phyloP scores from a whole-genome alignment of 2,797 vertebrate species.

The Alca torda region DNA sequence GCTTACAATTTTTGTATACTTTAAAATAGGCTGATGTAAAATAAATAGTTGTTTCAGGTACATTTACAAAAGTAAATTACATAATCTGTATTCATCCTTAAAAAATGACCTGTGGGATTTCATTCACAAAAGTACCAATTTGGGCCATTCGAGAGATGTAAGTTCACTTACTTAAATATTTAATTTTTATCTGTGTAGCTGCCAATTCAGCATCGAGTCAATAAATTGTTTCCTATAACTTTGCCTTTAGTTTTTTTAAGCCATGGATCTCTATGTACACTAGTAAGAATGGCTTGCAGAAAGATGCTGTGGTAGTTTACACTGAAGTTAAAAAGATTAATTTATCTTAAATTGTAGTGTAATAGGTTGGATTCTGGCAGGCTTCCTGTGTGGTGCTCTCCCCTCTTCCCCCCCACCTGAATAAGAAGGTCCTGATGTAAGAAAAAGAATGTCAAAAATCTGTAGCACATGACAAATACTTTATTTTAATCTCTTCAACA shows the following conservation, averaged over 20 bases:
- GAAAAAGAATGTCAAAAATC: neutral
- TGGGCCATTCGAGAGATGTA: neutral
- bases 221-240: neutral
- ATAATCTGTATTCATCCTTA: neutral
- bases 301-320: neutral
- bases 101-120: neutral
- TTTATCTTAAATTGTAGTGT: neutral
- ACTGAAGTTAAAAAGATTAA: neutral
- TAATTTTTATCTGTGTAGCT: neutral
- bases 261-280: neutral
- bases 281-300: neutral
- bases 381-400: neutral
- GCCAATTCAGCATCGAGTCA: neutral
- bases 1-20: neutral
- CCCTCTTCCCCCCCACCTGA: fast-evolving
- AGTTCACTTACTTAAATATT: neutral
- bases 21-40: neutral
- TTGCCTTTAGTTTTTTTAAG: neutral
- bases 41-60: neutral
- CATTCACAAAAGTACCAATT: neutral
- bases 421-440: neutral
- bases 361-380: neutral
- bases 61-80: neutral
- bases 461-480: neutral
- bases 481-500: conserved; percentile 12